Evolutionary conservation across 64 coral and sea anemone genomes (phyloP), one percentile per base, ranked within the genome.

Genomic region (Montipora sp.): DNA sequence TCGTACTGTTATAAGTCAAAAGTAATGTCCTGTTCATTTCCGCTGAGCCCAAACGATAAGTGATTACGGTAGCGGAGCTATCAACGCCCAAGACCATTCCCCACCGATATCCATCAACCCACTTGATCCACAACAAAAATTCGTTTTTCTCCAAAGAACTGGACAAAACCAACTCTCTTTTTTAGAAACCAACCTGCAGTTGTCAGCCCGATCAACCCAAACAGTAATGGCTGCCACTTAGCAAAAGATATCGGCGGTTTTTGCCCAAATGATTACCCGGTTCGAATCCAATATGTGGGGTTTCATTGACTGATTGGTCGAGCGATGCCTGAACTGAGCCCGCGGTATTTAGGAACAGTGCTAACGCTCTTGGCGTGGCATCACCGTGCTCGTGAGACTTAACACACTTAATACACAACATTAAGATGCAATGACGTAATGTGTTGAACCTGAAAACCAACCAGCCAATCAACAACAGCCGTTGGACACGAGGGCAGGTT

Each of bases 341-440:
- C 11, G 65, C 82, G 82, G 12, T 85, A 85, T 85, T 70, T 71
- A 85, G 82, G 15, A 59, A 47, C 61, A 68, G 20, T 85, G 20
- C 68, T 90, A 90, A 90, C 89, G 81, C 55, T 80, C 80, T 55
- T 77, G 80, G 80, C 89, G 95, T 93, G 89, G 83, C 88, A 98
- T 98, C 94, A 98, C 95, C 88, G 82, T 43, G 53, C 82, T 68
- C 65, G 82, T 85, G 82, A 85, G 19, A 72, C 16, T 21, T 22
- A n/a, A 85, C 45, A 85, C 82, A 72, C 83, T 90, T 90, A 75
- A 83, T 94, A 94, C 93, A 94, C 93, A 94, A 94, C 91, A 98
- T 98, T 94, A 90, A 94, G 90, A 98, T 92, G 80, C 57, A 83
- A 94, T 98, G 95, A 98, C 92, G 95, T 98, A 98, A 98, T 98